Conservation (phyloP, 2,888 invertebrate genomes). For the Cactoblastis cactorum region DNA sequence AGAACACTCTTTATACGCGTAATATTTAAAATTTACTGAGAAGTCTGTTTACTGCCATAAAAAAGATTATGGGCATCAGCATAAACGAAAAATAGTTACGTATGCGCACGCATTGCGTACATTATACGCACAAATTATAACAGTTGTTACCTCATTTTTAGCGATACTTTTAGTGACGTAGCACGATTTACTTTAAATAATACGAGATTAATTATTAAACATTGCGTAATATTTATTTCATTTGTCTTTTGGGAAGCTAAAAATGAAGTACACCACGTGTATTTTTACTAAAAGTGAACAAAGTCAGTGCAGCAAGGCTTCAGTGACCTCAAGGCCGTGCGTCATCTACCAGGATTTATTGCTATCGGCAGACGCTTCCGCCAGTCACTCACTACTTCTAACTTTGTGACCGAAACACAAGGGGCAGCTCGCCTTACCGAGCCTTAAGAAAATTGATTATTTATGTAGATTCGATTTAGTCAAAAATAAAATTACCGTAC, state of each 20-base stretch:
- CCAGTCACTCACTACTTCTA: constrained; percentile 21
- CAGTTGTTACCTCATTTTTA: no score
- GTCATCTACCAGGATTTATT: constrained; percentile 18
- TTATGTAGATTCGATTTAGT: constrained; percentile 1
- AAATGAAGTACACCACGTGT: no score
- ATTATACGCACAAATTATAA: no score
- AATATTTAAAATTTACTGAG: not conserved
- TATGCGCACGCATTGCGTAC: no score
- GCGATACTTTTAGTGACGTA: no score
- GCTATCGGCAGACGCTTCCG: constrained; percentile 19
- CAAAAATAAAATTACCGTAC: not conserved
- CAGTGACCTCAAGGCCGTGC: not conserved
- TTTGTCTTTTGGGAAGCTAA: no score
- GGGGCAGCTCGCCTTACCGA: not conserved
- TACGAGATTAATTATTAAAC: no score
- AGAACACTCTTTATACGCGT: not conserved
- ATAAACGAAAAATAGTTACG: no score
- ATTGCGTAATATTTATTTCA: no score
- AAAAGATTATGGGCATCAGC: not conserved
- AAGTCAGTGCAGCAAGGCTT: not conserved
- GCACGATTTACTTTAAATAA: no score
- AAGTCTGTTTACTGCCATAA: not conserved
- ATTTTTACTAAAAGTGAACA: not conserved
- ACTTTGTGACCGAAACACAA: constrained; percentile 19
- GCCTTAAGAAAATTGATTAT: constrained; percentile 1